A percentile compares a stretch with the other conserved stretches of the same genome.
Evolutionary conservation across 64 coral and sea anemone genomes (phyloP).

Genomic region (Pachyseris speciosa): DNA sequence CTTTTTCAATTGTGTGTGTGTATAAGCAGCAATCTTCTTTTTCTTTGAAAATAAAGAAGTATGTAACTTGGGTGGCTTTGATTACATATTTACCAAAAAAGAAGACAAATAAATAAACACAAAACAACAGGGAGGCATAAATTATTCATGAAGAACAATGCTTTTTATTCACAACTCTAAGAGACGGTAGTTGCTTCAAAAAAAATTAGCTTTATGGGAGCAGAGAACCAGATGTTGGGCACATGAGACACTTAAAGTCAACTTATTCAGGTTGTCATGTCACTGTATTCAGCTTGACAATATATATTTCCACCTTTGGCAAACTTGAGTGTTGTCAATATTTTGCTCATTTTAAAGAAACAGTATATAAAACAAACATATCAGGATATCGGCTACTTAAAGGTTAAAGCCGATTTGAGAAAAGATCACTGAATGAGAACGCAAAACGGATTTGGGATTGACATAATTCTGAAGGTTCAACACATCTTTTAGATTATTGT

Average conservation of each 20-base stretch:
- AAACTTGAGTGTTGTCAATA: conserved; percentile 8
- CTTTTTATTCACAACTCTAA: too few relatives aligned
- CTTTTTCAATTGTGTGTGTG: too few relatives aligned
- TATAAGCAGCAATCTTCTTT: too few relatives aligned
- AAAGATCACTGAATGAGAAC: not conserved
- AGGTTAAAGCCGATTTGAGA: conserved; percentile 12
- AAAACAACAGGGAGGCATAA: too few relatives aligned
- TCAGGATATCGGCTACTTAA: not conserved
- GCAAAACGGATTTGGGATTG: conserved; percentile 17
- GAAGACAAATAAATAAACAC: too few relatives aligned
- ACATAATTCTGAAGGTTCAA: conserved; percentile 2
- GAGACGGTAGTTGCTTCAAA: not conserved
- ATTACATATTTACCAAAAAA: too few relatives aligned
- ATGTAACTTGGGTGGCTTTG: too few relatives aligned
- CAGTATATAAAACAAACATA: not conserved
- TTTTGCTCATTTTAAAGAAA: not conserved
- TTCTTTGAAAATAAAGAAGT: too few relatives aligned
- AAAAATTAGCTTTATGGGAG: not conserved
- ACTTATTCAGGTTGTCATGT: too few relatives aligned
- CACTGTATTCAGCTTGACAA: not conserved
- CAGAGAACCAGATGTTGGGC: too few relatives aligned
- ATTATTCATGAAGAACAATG: not conserved
- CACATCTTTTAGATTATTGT: not conserved
- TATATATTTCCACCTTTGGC: not conserved
- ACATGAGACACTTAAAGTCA: too few relatives aligned